Evolutionary conservation across 2,797 vertebrate genomes (phyloP), one percentile per base, ranked within the genome.

Genomic region (Myripristis jacobus): DNA sequence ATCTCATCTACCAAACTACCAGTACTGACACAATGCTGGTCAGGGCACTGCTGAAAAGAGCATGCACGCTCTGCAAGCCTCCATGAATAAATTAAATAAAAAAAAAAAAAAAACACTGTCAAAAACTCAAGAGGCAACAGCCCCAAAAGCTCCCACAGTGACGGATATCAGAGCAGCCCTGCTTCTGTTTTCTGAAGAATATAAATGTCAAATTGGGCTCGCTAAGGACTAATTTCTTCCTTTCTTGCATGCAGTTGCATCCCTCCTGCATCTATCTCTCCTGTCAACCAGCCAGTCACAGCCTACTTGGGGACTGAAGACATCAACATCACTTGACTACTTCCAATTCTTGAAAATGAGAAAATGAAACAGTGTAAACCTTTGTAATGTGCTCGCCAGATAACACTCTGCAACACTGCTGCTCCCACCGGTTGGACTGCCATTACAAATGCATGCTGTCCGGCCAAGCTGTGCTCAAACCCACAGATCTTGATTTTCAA

Each of bases 1-100:
- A 51, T 44, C 48, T 72, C 59, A 64, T 8, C 22, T 59, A 10
- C 15, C 34, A 3, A 70, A 24, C 52, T 38, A 63, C 47, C 48
- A 65, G 48, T 12, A 34, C 9, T 38, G 8, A 29, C 21, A 13
- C 18, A 19, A 46, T 24, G 18, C 27, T 58, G 47, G 56, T 27
- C 25, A 44, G 43, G 43, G 25, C 29, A 38, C 9, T 18, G 34
- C 70, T 41, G 52, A 47, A 46, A 43, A 64, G n/a, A 64, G 29
- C 2, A 4, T 0, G 16, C 6, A 47, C 48, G 50, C 48, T 63
- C 44, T 50, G 18, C 21, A 29, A 74, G 74, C 7, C 9, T 34
- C 15, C 51, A 24, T 7, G 22, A 24, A 53, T 53, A 29, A 29
- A 53, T 16, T 8, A 25, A 18, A 15, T 25, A 15, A 27, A 16